These are phyloP conservation scores for Urosaurus nigricauda DNA, from an alignment of 2,797 vertebrate genomes.

Conservation along the genomic window DNA sequence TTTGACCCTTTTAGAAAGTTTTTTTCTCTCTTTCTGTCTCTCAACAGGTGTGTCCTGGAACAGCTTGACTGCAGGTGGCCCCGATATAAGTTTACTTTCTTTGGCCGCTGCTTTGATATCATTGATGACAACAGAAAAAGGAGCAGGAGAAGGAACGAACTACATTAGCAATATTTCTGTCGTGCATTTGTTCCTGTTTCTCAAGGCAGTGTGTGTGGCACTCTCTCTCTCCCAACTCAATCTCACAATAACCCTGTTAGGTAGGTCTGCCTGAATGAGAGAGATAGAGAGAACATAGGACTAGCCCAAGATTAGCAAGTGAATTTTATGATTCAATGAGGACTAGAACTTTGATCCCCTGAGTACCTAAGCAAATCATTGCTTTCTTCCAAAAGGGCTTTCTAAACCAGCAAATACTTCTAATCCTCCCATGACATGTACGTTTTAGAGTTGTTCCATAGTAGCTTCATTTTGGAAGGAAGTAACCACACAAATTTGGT, in stretches of 20 bases:
- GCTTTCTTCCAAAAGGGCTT: too few species aligned
- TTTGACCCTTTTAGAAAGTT: slow-evolving; percentile 78
- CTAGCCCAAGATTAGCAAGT: background rate
- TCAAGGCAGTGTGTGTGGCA: too few species aligned
- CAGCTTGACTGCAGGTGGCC: slow-evolving; percentile 75
- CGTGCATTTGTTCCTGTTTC: too few species aligned
- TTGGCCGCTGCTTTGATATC: slow-evolving; percentile 59
- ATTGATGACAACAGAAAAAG: background rate
- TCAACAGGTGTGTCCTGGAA: slow-evolving; percentile 80
- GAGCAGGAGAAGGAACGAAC: background rate
- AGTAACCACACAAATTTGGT: too few species aligned
- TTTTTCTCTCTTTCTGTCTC: slow-evolving; percentile 51
- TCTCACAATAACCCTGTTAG: too few species aligned
- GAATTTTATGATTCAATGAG: background rate
- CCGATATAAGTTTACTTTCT: slow-evolving; percentile 78
- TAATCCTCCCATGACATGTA: too few species aligned
- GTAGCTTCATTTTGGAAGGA: too few species aligned
- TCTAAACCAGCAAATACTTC: too few species aligned
- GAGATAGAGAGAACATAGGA: background rate
- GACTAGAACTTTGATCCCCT: background rate
- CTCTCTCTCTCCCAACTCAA: too few species aligned
- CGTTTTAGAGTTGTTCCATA: too few species aligned
- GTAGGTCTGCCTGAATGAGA: too few species aligned
- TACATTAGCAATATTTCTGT: background rate
- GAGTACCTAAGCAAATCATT: background rate